Evolutionary conservation across 2,888 invertebrate species (phyloP).

Genomic region (Thereva unica): DNA sequence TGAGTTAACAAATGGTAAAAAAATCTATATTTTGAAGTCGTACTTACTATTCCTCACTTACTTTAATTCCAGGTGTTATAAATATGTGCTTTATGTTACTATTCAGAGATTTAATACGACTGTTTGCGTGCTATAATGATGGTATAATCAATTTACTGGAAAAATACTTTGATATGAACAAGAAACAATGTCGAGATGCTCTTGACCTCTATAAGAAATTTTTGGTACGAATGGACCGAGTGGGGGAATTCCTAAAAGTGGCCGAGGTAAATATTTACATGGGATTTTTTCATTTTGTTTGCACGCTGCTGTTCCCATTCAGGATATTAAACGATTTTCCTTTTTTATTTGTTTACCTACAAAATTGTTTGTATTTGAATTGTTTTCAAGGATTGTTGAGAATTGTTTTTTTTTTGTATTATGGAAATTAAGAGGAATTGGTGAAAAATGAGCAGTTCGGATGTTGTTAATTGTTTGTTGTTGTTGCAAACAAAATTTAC

Average conservation of each 20-base stretch:
- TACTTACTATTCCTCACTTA: too few species aligned
- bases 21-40: not conserved
- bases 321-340: too few species aligned
- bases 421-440: too few species aligned
- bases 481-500: too few species aligned
- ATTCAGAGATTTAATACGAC: constrained; percentile 97
- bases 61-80: constrained; percentile 73
- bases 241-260: constrained; percentile 95
- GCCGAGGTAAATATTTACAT: constrained; percentile 61
- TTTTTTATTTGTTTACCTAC: too few species aligned
- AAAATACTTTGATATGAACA: constrained; percentile 99
- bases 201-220: constrained; percentile 98
- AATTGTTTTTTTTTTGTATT: too few species aligned
- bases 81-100: constrained; percentile 99
- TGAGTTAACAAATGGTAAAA: constrained; percentile 88
- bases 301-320: too few species aligned
- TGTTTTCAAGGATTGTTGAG: too few species aligned
- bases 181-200: constrained; percentile 97
- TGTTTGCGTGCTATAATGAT: constrained; percentile 99
- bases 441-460: too few species aligned
- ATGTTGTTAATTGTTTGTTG: too few species aligned
- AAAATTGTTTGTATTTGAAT: too few species aligned
- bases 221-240: constrained; percentile 96
- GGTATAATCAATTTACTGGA: constrained; percentile 98
- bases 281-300: constrained; percentile 61